Base-by-base conservation (phyloP, 1,140 invertebrate species). In the Calephelis nemesis region DNA sequence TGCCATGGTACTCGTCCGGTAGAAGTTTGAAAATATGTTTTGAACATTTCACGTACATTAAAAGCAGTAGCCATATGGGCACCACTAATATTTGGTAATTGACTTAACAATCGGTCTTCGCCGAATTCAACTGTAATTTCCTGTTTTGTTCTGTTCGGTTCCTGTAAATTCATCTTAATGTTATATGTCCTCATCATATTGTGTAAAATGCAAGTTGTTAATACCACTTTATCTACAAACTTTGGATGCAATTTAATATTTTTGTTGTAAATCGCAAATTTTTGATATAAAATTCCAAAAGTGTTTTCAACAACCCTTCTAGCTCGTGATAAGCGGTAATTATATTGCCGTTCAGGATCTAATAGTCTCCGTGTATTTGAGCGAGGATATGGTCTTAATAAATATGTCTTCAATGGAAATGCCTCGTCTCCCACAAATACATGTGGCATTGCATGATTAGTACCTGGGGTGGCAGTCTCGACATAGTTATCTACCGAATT, bases 371-470 rank as follows among this genome's bases (percentile, higher is more conserved):
- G 52, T 65, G 76, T 74, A 65, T 9, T 63, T 64, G 54, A 50
- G 40, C 69, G 65, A 66, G 68, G 70, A 63, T 74, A 74, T 69
- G 69, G 73, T 67, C 68, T 67, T 54, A 74, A 58, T 58, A 74
- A 67, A 63, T 78, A 62, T 68, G 67, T 58, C 13, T 67, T 73
- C 12, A 92, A 68, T 10, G 80, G 77, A 73, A 92, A 93, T 15
- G 89, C 89, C 62, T 92, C 90, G 74, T 93, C 92, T 12, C 80
- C 88, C n/a, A 92, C 77, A 69, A 92, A 74, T 49, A 87, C 74
- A 74, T 80, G 82, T 40, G 85, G 88, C 39, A 72, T 30, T 62
- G 63, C 58, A 60, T 39, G n/a, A n/a, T n/a, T n/a, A n/a, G n/a
- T n/a, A n/a, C n/a, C n/a, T n/a, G 68, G 68, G n/a, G n/a, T n/a